Evolutionary conservation across 37 sponge, comb jelly and placozoan species (phyloP).

Genomic region (Geodia barretti): DNA sequence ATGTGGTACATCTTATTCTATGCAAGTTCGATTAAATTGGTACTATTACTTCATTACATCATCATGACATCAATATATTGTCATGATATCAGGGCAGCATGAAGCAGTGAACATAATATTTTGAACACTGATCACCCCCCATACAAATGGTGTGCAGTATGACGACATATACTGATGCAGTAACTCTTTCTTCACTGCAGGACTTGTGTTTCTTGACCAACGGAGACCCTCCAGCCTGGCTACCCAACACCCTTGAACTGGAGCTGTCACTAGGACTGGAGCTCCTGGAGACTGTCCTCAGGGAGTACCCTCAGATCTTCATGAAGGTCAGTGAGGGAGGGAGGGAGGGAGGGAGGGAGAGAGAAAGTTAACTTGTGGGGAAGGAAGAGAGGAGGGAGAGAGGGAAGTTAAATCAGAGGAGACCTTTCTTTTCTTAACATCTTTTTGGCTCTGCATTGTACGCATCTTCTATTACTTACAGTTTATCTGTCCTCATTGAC

Average conservation of each 20-base stretch:
- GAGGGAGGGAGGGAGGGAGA: background rate
- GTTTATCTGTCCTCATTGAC: too few relatives aligned
- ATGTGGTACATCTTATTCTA: background rate
- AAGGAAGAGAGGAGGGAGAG: background rate
- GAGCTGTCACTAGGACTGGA: conserved; percentile 85
- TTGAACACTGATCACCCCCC: too few relatives aligned
- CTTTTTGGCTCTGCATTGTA: too few relatives aligned
- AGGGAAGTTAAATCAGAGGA: too few relatives aligned
- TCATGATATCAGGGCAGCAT: too few relatives aligned
- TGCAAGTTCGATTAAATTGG: too few relatives aligned
- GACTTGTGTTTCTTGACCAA: conserved; percentile 92
- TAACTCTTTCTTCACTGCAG: conserved; percentile 43
- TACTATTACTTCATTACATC: background rate
- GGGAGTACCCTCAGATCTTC: conserved; percentile 48
- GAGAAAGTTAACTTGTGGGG: too few relatives aligned
- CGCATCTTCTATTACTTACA: too few relatives aligned
- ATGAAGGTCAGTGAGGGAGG: conserved; percentile 59
- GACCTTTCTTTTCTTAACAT: too few relatives aligned
- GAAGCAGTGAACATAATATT: too few relatives aligned
- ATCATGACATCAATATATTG: background rate
- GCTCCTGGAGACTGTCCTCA: conserved; percentile 83
- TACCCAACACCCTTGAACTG: conserved; percentile 58
- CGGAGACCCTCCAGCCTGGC: conserved; percentile 91
- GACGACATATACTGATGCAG: too few relatives aligned
- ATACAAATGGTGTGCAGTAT: too few relatives aligned